Evolutionary conservation across 2,113 vertebrate genomes (phyloP).

Genomic region (Isichthys henryi): DNA sequence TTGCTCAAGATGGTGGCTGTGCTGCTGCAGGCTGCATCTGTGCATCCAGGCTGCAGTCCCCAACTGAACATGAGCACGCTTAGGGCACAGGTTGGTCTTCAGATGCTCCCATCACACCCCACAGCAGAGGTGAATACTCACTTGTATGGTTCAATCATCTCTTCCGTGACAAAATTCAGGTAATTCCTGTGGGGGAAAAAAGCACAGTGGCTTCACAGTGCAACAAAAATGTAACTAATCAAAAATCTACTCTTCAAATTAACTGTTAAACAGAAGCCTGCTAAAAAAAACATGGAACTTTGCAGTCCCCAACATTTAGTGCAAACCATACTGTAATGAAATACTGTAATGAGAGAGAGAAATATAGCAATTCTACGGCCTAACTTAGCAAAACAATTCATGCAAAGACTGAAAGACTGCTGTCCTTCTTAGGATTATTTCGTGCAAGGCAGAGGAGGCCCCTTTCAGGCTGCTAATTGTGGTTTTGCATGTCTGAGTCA

Average conservation of each 20-base stretch:
- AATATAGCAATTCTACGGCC: background rate
- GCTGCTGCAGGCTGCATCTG: background rate
- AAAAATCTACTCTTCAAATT: background rate
- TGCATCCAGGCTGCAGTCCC: no score
- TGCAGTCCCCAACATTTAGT: background rate
- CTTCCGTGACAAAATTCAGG: conserved; percentile 95
- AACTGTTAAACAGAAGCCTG: background rate
- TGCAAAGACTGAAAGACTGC: background rate
- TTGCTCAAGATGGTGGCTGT: background rate
- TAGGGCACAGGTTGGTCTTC: background rate
- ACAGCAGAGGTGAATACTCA: conserved; percentile 43
- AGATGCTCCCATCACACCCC: background rate
- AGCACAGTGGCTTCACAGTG: background rate
- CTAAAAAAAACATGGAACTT: background rate
- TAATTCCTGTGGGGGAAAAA: conserved; percentile 78
- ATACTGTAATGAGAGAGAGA: background rate
- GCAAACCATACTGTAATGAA: background rate
- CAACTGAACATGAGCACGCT: background rate
- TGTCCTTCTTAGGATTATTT: background rate
- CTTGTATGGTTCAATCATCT: conserved; percentile 98
- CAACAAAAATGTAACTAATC: background rate
- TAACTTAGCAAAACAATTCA: background rate
- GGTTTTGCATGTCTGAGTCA: background rate
- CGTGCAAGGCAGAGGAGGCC: background rate
- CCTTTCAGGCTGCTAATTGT: background rate